These are phyloP conservation scores for Erethizon dorsatum DNA, from an alignment of 2,797 vertebrate species.

Conservation along the genomic window DNA sequence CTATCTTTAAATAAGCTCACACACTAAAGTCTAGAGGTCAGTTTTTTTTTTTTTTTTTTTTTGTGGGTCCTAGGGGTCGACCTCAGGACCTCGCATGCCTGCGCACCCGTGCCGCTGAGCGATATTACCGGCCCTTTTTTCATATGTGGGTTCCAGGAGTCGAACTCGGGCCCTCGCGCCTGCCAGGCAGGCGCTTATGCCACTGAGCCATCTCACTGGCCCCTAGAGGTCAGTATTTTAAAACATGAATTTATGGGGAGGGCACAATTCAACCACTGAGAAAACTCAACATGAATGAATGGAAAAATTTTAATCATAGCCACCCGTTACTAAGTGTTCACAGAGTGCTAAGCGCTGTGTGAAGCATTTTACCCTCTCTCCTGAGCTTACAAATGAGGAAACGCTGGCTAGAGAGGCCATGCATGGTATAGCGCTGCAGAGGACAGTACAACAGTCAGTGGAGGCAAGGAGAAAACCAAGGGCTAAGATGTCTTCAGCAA, in stretches of 20 bases:
- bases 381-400: not conserved
- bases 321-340: not conserved
- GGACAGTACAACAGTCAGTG: not conserved
- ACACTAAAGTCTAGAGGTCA: not conserved
- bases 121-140: no score
- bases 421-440: no score
- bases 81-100: no score
- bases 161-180: no score
- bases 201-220: no score
- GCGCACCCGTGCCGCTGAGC: no score
- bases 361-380: not conserved
- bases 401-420: not conserved
- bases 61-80: no score
- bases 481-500: not conserved
- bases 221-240: not conserved
- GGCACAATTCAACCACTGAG: not conserved
- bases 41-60: no score
- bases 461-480: not conserved
- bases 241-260: not conserved
- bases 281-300: not conserved
- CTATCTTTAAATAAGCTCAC: not conserved
- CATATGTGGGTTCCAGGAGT: no score
- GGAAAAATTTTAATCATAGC: not conserved
- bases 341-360: not conserved
- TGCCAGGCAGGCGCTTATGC: no score